Percentiles rank a stretch among this genome's conserved stretches.
These are phyloP conservation scores for Actenoides hombroni DNA, from an alignment of 2,113 vertebrate genomes.

Conservation along the genomic window DNA sequence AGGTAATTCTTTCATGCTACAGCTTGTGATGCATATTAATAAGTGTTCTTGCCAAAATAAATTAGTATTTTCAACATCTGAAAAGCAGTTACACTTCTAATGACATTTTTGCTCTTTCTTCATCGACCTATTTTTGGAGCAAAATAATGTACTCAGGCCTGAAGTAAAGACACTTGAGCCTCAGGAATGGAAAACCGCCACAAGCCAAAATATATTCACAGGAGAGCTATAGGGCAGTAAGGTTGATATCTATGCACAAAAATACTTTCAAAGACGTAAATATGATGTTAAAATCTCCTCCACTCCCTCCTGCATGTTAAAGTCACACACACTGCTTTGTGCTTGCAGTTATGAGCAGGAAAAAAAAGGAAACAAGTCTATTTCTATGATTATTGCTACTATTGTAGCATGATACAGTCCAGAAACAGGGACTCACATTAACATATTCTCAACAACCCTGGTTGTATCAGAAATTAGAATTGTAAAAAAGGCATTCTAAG, in stretches of 20 bases:
- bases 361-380: neutral
- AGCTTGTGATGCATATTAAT: constrained; percentile 35
- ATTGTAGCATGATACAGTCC: neutral
- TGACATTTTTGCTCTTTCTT: constrained; percentile 20
- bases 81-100: constrained; percentile 63
- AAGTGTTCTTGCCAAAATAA: constrained; percentile 39
- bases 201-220: constrained; percentile 43
- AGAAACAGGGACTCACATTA: neutral
- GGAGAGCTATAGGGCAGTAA: constrained; percentile 39
- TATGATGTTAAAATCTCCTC: constrained; percentile 18
- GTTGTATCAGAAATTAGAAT: neutral
- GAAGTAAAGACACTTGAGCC: constrained; percentile 48
- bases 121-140: constrained; percentile 54
- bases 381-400: neutral
- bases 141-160: constrained; percentile 51
- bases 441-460: neutral
- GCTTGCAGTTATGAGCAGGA: neutral
- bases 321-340: neutral
- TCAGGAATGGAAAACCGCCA: constrained; percentile 60
- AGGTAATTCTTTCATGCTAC: constrained; percentile 38
- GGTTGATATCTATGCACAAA: constrained; percentile 36
- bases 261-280: constrained; percentile 46
- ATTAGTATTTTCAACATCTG: constrained; percentile 19
- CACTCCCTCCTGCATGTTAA: neutral
- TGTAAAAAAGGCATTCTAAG: neutral